phyloP scores from a whole-genome alignment of 2,113 vertebrate genomes.

The Nymphicus hollandicus region DNA sequence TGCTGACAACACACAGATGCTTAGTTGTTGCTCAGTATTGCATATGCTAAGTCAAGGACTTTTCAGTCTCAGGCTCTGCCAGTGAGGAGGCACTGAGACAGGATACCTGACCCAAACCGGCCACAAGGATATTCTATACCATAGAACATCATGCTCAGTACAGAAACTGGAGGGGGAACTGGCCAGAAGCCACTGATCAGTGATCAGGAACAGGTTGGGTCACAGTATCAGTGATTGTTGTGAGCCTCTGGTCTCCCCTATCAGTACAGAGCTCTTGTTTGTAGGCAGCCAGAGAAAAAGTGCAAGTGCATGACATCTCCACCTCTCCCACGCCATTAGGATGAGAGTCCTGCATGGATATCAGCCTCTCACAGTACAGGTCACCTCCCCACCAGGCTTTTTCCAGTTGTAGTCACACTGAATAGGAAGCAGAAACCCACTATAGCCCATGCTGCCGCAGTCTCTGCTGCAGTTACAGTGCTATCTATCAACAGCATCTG shows the following conservation, averaged over 20 bases:
- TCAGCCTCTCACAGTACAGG: not conserved
- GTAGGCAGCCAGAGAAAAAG: not conserved
- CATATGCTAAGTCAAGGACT: not conserved
- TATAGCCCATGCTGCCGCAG: not conserved
- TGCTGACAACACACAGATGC: not conserved
- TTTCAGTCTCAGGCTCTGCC: not conserved
- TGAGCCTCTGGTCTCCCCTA: not conserved
- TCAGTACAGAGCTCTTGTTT: not conserved
- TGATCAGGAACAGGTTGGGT: not conserved
- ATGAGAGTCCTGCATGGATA: not conserved
- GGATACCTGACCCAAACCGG: not conserved
- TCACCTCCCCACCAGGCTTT: not conserved
- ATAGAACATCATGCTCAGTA: not conserved
- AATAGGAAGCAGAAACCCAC: not conserved
- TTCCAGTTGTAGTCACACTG: not conserved
- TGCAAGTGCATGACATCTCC: not conserved
- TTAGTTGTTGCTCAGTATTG: not conserved
- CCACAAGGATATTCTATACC: not conserved
- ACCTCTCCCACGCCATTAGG: not conserved
- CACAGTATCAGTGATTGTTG: rapidly evolving
- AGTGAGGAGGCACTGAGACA: not conserved
- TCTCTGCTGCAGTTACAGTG: not conserved
- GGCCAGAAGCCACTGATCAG: not conserved
- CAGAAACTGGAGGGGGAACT: not conserved
- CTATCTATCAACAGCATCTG: not conserved